Evolutionary conservation across 2,113 vertebrate species (phyloP).

Genomic region (Semicossyphus pulcher): DNA sequence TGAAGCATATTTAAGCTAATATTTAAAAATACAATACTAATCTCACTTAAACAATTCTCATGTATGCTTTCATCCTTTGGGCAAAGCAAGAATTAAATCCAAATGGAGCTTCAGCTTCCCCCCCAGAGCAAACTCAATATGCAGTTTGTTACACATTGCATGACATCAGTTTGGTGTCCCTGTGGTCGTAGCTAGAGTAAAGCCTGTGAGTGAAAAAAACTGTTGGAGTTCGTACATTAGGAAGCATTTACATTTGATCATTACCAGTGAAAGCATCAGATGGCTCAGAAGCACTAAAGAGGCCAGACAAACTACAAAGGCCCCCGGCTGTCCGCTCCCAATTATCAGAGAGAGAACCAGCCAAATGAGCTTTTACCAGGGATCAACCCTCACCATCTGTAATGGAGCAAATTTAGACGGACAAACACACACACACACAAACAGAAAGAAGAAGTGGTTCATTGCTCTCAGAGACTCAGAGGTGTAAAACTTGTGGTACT

Average conservation of each 20-base stretch:
- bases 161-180: neutral
- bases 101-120: neutral
- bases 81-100: neutral
- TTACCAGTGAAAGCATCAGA: slow-evolving; percentile 1
- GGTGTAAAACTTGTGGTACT: too few relatives aligned
- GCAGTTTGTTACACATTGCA: neutral
- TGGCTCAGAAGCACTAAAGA: neutral
- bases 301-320: slow-evolving; percentile 2
- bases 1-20: too few relatives aligned
- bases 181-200: neutral
- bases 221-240: neutral
- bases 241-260: neutral
- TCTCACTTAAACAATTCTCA: too few relatives aligned
- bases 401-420: neutral
- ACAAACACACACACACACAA: neutral
- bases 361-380: slow-evolving; percentile 5
- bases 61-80: neutral
- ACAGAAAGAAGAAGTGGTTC: too few relatives aligned
- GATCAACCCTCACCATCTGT: slow-evolving; percentile 30
- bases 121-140: too few relatives aligned
- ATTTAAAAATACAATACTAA: too few relatives aligned
- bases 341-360: slow-evolving; percentile 1
- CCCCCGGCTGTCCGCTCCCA: neutral
- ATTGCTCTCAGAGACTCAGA: too few relatives aligned
- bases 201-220: neutral